These are phyloP conservation scores for Oreortyx pictus DNA, from an alignment of 2,797 vertebrate species.

Conservation along the genomic window DNA sequence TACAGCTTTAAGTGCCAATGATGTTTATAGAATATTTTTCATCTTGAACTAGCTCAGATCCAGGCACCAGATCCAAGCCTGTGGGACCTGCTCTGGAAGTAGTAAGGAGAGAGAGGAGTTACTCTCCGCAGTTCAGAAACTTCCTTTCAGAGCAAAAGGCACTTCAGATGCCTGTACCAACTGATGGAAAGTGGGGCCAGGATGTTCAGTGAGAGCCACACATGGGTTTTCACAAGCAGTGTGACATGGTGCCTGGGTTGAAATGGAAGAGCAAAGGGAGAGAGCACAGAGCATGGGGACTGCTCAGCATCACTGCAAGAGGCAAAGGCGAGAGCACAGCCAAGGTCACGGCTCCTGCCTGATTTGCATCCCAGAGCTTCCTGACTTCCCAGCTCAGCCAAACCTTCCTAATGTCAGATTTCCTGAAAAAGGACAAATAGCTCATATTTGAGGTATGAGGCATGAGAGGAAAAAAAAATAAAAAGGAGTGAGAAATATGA, in stretches of 20 bases:
- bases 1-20: neutral
- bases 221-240: neutral
- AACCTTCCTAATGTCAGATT: neutral
- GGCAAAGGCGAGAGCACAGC: fast-evolving
- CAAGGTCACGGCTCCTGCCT: neutral
- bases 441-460: neutral
- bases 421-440: neutral
- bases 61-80: neutral
- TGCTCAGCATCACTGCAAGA: fast-evolving
- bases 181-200: neutral
- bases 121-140: neutral
- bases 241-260: neutral
- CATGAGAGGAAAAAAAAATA: neutral
- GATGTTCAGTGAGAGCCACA: neutral
- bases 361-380: neutral
- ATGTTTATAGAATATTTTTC: neutral
- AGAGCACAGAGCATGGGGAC: fast-evolving
- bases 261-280: neutral
- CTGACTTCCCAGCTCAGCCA: neutral
- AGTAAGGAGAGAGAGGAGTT: neutral
- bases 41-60: neutral
- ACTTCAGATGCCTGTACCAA: neutral
- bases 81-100: neutral
- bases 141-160: neutral
- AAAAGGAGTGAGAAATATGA: neutral